Percentiles rank a stretch among this genome's conserved stretches.
Evolutionary conservation across 2,113 vertebrate genomes (phyloP).

Genomic region (Pteronura brasiliensis): DNA sequence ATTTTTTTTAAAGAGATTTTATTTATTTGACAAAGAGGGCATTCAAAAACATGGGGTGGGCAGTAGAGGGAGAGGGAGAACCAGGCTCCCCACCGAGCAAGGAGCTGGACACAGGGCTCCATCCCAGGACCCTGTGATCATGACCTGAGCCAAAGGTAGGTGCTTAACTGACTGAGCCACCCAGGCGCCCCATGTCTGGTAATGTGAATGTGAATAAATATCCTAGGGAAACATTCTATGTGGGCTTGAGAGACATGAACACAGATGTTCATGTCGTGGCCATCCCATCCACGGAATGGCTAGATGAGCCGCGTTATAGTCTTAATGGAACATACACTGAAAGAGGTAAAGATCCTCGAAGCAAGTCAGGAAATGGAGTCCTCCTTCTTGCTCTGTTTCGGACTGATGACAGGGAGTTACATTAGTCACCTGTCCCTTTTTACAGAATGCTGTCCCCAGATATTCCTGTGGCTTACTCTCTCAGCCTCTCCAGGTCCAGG

Average conservation of each 20-base stretch:
- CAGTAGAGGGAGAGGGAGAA: no score
- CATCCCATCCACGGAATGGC: accelerated
- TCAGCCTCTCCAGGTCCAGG: not conserved
- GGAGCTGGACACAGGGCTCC: no score
- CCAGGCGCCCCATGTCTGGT: not conserved
- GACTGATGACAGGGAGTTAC: not conserved
- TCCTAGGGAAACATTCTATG: not conserved
- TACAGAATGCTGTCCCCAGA: not conserved
- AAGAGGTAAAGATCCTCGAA: not conserved
- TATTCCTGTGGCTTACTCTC: accelerated
- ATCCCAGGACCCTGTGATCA: no score
- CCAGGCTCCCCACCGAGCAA: no score
- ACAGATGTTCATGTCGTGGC: not conserved
- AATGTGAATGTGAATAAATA: not conserved
- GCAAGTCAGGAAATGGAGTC: not conserved
- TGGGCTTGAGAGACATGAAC: not conserved
- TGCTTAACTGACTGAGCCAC: no score
- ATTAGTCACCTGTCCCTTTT: not conserved
- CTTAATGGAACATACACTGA: not conserved
- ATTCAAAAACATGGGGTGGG: no score
- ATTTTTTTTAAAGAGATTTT: no score
- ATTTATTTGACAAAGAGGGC: no score
- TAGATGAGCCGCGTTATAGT: accelerated
- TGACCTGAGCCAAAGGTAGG: no score
- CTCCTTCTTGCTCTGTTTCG: not conserved